phyloP scores from a whole-genome alignment of 2,888 invertebrate species.

The Ceriagrion tenellum region DNA sequence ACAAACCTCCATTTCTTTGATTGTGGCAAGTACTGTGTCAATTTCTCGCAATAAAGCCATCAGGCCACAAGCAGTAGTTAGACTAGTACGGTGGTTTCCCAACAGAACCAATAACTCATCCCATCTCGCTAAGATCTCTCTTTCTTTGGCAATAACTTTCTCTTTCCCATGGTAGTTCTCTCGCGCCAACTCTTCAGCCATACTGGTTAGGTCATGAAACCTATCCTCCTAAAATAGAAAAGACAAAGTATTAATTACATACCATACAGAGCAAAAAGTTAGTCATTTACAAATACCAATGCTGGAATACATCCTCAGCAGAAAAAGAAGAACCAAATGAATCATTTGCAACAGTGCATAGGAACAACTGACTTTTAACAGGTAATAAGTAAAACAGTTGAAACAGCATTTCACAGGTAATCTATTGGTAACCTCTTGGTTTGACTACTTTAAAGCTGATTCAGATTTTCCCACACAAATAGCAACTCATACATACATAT shows the following conservation, averaged over 20 bases:
- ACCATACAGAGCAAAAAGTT: not conserved
- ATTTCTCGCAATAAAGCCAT: slow-evolving; percentile 95
- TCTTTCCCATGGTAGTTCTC: slow-evolving; percentile 96
- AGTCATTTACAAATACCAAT: not conserved
- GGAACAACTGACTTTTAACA: too few relatives aligned
- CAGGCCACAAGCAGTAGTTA: slow-evolving; percentile 89
- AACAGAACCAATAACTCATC: slow-evolving; percentile 89
- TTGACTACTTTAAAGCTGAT: too few relatives aligned
- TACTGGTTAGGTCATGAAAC: slow-evolving; percentile 94
- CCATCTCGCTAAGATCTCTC: slow-evolving; percentile 83
- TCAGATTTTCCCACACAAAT: too few relatives aligned
- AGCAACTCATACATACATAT: too few relatives aligned
- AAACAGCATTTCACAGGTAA: too few relatives aligned
- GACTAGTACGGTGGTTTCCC: slow-evolving; percentile 89
- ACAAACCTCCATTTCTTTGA: slow-evolving; percentile 89
- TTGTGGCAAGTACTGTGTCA: slow-evolving; percentile 91
- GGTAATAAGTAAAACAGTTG: too few relatives aligned
- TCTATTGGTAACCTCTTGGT: too few relatives aligned
- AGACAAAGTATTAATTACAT: slow-evolving; percentile 3
- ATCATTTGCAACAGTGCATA: too few relatives aligned
- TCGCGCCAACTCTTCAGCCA: slow-evolving; percentile 94
- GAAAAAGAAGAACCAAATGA: too few relatives aligned
- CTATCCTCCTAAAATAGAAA: slow-evolving; percentile 86
- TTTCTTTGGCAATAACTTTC: slow-evolving; percentile 80
- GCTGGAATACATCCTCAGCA: not conserved